These are phyloP conservation scores for Halcyon senegalensis DNA, from an alignment of 2,113 vertebrate species.

Conservation along the genomic window DNA sequence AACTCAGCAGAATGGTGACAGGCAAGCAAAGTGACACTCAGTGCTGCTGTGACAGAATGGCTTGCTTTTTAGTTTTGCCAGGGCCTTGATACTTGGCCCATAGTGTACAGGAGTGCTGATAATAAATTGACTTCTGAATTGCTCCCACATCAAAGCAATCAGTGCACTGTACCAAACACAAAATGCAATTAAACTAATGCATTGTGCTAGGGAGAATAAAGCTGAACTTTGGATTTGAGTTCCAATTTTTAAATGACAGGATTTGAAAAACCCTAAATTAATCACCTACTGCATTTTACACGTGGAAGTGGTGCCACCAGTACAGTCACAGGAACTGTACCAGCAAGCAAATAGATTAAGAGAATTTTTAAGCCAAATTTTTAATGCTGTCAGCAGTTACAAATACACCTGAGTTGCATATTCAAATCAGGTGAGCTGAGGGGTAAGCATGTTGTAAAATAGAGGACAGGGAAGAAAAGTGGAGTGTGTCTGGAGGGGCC, in stretches of 20 bases:
- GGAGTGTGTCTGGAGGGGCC: neutral
- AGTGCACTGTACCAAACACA: neutral
- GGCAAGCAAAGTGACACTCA: neutral
- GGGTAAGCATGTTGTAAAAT: neutral
- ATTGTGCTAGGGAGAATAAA: neutral
- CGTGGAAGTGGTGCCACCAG: neutral
- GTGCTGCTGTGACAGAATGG: neutral
- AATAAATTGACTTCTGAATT: conserved; percentile 30
- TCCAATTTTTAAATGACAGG: conserved; percentile 10
- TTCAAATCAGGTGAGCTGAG: neutral
- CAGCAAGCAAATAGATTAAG: neutral
- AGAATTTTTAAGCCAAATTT: neutral
- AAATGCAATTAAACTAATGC: conserved; percentile 40
- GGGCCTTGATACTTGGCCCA: neutral
- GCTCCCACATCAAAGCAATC: neutral
- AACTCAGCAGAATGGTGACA: neutral
- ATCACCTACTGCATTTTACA: neutral
- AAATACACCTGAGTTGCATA: neutral
- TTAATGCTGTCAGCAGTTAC: neutral
- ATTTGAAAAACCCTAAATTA: neutral
- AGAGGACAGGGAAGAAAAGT: neutral
- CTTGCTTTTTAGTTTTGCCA: neutral
- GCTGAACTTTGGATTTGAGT: neutral
- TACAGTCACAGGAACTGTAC: neutral
- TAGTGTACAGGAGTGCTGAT: neutral